A percentile compares a stretch with the other conserved stretches of the same genome.
Evolutionary conservation across 2,888 invertebrate genomes (phyloP).

Genomic region (Prenolepis imparis): DNA sequence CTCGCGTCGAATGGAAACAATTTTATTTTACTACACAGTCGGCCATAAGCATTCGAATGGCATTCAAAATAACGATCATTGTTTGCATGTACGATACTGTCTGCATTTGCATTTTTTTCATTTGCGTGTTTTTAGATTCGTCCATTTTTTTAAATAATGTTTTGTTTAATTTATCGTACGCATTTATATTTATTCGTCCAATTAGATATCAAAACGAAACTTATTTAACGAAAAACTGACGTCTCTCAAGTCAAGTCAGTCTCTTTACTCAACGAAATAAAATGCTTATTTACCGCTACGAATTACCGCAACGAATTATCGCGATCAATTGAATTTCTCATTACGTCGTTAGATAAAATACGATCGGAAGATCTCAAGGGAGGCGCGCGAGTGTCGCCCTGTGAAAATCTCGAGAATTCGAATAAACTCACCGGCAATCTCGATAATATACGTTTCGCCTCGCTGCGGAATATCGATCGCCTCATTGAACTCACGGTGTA

Average conservation of each 20-base stretch:
- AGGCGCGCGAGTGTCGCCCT: slow-evolving; percentile 13
- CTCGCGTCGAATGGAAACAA: slow-evolving; percentile 31
- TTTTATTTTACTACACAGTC: slow-evolving; percentile 37
- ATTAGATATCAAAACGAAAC: background rate
- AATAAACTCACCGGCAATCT: slow-evolving; percentile 52
- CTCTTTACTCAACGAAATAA: background rate
- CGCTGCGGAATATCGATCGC: slow-evolving; percentile 41
- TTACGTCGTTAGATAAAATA: slow-evolving; percentile 30
- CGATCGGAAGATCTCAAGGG: slow-evolving; percentile 6
- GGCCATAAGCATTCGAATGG: background rate
- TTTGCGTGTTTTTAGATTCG: background rate
- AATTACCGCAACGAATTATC: slow-evolving; percentile 20
- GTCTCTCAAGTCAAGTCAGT: slow-evolving; percentile 4
- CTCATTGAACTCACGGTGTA: slow-evolving; percentile 33
- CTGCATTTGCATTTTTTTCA: background rate
- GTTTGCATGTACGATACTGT: background rate
- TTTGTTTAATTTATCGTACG: background rate
- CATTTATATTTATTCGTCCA: background rate
- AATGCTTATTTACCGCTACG: background rate
- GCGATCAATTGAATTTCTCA: slow-evolving; percentile 33
- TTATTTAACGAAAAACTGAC: background rate
- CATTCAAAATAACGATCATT: background rate
- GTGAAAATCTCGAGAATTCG: slow-evolving; percentile 45
- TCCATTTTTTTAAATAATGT: background rate
- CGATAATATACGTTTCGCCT: slow-evolving; percentile 40